phyloP scores from a whole-genome alignment of 2,797 vertebrate genomes.

The Leuciscus waleckii region DNA sequence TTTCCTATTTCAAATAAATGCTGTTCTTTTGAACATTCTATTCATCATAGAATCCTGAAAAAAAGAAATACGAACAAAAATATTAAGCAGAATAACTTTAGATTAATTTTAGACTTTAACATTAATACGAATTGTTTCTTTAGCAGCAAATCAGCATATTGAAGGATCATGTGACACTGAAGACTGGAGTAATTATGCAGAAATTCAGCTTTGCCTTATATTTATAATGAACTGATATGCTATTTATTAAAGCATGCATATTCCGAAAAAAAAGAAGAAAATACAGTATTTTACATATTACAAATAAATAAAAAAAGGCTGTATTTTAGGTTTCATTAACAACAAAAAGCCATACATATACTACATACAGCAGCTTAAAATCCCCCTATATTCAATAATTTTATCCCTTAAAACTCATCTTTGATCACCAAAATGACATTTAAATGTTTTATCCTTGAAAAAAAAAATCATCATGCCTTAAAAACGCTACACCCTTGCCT shows the following conservation, averaged over 20 bases:
- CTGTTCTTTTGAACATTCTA: not conserved
- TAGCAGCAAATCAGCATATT: not conserved
- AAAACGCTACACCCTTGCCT: no score
- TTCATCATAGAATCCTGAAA: not conserved
- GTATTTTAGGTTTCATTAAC: not conserved
- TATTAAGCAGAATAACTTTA: not conserved
- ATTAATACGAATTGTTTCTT: not conserved
- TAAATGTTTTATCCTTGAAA: no score
- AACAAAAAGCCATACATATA: not conserved
- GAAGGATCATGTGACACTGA: not conserved
- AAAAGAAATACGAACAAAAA: not conserved
- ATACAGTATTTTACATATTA: not conserved
- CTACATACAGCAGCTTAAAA: no score
- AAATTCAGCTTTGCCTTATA: not conserved
- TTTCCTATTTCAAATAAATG: not conserved
- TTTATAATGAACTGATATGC: not conserved
- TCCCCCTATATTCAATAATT: no score
- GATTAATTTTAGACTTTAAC: not conserved
- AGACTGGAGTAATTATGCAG: not conserved
- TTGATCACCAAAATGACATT: no score
- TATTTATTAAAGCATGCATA: not conserved
- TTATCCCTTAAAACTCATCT: no score
- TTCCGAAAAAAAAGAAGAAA: no score
- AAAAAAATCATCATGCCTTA: no score
- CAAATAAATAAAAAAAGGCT: not conserved